phyloP scores from a whole-genome alignment of 2,113 vertebrate species.

The Clupea harengus region DNA sequence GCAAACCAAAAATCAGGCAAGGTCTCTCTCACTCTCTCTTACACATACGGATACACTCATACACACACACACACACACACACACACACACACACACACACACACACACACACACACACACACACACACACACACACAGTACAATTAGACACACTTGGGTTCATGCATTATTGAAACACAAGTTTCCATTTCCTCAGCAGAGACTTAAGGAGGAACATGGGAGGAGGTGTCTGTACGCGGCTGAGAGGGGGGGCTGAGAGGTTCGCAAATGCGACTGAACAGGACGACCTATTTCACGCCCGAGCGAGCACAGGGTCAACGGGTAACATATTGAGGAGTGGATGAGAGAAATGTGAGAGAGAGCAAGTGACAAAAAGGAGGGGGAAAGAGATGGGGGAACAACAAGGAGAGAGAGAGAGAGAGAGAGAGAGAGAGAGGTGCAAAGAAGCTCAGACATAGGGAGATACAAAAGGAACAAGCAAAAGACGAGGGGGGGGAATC shows the following conservation, averaged over 20 bases:
- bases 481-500: background rate
- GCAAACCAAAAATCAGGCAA: background rate
- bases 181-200: background rate
- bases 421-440: background rate
- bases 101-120: background rate
- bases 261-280: background rate
- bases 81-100: conserved; percentile 8
- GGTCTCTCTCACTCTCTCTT: background rate
- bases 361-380: background rate
- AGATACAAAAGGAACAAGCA: background rate
- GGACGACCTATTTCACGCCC: conserved; percentile 39
- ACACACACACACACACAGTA: too few relatives aligned
- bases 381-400: background rate
- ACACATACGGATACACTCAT: background rate
- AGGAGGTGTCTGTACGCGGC: background rate
- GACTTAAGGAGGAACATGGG: background rate
- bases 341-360: conserved; percentile 27
- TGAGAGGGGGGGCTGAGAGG: background rate
- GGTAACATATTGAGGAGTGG: conserved; percentile 44
- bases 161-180: background rate
- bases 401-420: background rate
- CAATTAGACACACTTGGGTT: background rate
- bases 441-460: background rate
- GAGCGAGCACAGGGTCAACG: conserved; percentile 49
- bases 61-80: background rate